Conservation (phyloP, 1,140 invertebrate genomes). For the Orius insidiosus region DNA sequence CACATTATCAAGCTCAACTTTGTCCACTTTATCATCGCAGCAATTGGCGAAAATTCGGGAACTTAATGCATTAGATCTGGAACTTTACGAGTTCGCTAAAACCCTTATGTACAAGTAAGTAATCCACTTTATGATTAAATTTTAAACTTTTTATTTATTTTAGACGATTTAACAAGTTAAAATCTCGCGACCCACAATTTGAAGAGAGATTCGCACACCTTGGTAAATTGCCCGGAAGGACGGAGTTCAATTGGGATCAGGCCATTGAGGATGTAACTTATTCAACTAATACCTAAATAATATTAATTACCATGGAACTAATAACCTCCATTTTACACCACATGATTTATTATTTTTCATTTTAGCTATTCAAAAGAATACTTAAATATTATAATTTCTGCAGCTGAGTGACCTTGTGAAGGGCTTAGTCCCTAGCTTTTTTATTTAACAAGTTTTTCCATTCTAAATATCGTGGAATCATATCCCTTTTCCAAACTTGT, state of each 20-base stretch:
- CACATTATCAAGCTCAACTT: constrained; percentile 59
- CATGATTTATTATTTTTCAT: too few species aligned
- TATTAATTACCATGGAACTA: not conserved
- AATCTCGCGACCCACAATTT: constrained; percentile 61
- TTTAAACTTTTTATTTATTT: constrained; percentile 7
- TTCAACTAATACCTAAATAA: constrained; percentile 12
- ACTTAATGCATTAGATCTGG: constrained; percentile 77
- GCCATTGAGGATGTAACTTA: constrained; percentile 49
- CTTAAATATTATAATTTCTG: too few species aligned
- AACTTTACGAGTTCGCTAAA: constrained; percentile 87
- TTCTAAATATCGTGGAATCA: too few species aligned
- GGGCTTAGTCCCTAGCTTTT: too few species aligned
- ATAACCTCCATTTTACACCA: too few species aligned
- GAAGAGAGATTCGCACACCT: constrained; percentile 59
- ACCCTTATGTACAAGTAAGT: constrained; percentile 55
- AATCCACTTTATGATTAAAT: not conserved
- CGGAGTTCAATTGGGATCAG: constrained; percentile 74
- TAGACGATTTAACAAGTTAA: constrained; percentile 56
- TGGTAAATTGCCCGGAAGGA: constrained; percentile 55
- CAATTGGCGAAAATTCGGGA: constrained; percentile 57
- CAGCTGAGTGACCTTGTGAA: too few species aligned
- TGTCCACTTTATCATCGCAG: constrained; percentile 48
- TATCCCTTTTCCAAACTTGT: too few species aligned
- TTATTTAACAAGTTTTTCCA: too few species aligned
- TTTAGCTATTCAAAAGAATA: too few species aligned